A percentile compares a stretch with the other conserved stretches of the same genome.
Evolutionary conservation across 2,113 vertebrate species (phyloP).

Genomic region (Hydrochoerus hydrochaeris): DNA sequence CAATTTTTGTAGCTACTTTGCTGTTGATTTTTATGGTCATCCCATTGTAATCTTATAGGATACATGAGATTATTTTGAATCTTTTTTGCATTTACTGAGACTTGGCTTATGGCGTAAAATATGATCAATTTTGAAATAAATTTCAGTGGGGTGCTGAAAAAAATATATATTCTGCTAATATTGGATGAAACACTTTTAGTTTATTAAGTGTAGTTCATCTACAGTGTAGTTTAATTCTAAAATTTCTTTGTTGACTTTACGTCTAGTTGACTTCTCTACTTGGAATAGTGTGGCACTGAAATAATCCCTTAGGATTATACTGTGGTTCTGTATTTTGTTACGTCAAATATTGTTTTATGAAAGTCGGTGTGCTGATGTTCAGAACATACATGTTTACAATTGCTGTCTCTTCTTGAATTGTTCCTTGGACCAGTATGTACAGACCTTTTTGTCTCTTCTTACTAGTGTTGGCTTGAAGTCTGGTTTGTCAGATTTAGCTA

Average conservation of each 20-base stretch:
- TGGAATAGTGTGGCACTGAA: not conserved
- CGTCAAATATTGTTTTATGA: not conserved
- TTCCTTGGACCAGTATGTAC: not conserved
- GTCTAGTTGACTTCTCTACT: not conserved
- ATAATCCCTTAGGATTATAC: not conserved
- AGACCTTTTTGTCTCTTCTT: not conserved
- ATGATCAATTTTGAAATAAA: not conserved
- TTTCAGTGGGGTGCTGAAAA: not conserved
- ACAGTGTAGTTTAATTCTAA: not conserved
- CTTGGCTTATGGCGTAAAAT: not conserved
- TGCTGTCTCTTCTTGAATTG: not conserved
- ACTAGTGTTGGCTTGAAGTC: not conserved
- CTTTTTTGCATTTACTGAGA: not conserved
- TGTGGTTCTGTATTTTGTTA: not conserved
- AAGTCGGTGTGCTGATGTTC: not conserved
- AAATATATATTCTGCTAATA: not conserved
- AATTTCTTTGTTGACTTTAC: not conserved
- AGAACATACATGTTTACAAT: not conserved
- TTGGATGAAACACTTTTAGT: not conserved
- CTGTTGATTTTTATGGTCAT: not conserved
- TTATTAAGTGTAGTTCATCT: not conserved
- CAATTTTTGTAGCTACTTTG: not conserved
- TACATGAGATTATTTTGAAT: not conserved
- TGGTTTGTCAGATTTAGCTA: not conserved
- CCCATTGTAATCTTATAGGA: not conserved